phyloP scores from a whole-genome alignment of 2,888 invertebrate genomes.

The Neoitamus cyanurus region DNA sequence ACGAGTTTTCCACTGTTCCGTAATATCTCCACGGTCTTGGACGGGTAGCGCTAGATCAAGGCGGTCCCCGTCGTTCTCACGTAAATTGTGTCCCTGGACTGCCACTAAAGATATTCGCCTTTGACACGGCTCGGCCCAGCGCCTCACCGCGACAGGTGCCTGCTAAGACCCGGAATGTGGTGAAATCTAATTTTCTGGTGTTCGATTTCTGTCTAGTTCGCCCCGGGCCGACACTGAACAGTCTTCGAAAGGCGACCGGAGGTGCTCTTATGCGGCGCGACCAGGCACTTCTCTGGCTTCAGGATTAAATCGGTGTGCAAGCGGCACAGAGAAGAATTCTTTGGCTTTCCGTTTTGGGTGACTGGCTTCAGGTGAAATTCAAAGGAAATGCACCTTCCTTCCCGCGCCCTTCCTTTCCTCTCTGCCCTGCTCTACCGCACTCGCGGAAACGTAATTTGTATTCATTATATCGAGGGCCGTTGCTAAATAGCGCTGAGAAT shows the following conservation, averaged over 20 bases:
- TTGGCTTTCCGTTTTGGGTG: background rate
- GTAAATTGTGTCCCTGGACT: background rate
- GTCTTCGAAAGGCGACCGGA: background rate
- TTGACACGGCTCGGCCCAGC: background rate
- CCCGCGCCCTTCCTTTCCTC: background rate
- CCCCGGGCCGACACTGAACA: background rate
- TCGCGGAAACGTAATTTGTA: background rate
- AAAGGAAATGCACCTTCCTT: background rate
- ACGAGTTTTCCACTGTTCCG: background rate
- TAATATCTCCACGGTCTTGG: background rate
- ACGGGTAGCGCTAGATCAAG: background rate
- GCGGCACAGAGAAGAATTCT: background rate
- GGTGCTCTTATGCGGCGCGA: background rate
- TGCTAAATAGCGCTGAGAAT: background rate
- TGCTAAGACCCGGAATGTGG: background rate
- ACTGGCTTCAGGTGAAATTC: background rate
- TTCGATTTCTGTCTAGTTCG: slow-evolving; percentile 4
- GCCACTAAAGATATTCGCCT: background rate
- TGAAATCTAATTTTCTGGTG: slow-evolving; percentile 32
- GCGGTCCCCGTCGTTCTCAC: background rate
- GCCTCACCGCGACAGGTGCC: background rate
- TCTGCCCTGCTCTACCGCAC: background rate
- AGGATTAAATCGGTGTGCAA: background rate
- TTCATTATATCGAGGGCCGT: background rate
- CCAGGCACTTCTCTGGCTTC: background rate